These are phyloP conservation scores for Conops quadrifasciatus DNA, from an alignment of 2,888 invertebrate genomes.

Conservation along the genomic window DNA sequence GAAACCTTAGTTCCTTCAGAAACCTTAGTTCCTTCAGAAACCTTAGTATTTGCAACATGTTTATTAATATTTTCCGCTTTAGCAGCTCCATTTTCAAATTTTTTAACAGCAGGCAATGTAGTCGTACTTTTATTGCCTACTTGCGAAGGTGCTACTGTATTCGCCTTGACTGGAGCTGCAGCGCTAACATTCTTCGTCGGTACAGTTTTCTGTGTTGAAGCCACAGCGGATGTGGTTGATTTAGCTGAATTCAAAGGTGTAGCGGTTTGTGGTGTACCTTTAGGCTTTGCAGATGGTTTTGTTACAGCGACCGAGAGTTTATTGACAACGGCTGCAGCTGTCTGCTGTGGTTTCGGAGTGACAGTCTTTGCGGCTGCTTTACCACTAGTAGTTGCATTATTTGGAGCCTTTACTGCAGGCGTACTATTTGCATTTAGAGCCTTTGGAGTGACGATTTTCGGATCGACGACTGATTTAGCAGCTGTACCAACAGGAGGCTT, in stretches of 20 bases:
- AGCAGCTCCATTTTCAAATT: neutral
- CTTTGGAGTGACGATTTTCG: neutral
- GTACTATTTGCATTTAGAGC: neutral
- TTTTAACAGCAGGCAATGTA: no score
- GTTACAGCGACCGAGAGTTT: neutral
- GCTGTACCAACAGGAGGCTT: neutral
- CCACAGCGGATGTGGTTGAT: neutral
- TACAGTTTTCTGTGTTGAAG: neutral
- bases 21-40: neutral
- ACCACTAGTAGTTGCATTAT: neutral
- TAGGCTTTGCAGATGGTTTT: neutral
- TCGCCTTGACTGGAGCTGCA: neutral
- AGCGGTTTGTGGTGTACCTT: neutral
- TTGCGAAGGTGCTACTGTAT: neutral
- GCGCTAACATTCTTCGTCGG: neutral
- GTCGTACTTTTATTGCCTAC: conserved; percentile 1
- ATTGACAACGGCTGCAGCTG: neutral
- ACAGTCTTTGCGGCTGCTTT: neutral
- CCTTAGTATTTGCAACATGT: neutral
- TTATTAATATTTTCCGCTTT: neutral
- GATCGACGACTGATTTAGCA: neutral
- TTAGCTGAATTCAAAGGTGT: neutral
- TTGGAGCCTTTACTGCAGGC: neutral
- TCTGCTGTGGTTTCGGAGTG: neutral
- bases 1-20: neutral